Conservation (phyloP, 53 echinoderm and acorn worm species). For the Henricia sp. region DNA sequence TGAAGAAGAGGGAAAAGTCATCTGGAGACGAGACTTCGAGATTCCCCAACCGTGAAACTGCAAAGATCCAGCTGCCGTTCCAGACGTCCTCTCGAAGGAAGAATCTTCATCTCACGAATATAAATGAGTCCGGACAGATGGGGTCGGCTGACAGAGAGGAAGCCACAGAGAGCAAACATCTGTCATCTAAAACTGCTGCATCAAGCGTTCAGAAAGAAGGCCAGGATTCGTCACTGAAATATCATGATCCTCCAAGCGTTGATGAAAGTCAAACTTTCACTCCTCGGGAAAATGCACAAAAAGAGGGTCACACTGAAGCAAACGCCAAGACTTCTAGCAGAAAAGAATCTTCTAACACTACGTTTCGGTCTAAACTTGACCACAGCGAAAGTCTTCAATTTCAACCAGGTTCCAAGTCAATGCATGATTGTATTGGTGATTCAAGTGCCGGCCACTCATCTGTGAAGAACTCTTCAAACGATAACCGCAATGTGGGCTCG, state of each 20-base stretch:
- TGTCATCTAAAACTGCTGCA: neutral
- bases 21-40: neutral
- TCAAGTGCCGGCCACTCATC: no score
- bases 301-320: neutral
- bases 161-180: neutral
- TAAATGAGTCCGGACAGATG: neutral
- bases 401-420: no score
- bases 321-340: neutral
- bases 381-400: no score
- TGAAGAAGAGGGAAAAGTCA: neutral
- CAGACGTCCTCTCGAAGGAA: slow-evolving; percentile 34
- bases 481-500: no score
- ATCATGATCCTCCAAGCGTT: no score
- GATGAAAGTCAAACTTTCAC: neutral
- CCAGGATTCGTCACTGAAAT: no score
- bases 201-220: neutral
- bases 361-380: neutral
- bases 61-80: slow-evolving; percentile 25
- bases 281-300: neutral
- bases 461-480: no score
- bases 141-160: neutral
- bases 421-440: no score
- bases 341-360: neutral
- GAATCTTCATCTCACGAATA: neutral
- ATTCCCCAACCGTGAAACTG: neutral